A percentile compares a stretch with the other conserved stretches of the same genome.
phyloP scores from a whole-genome alignment of 2,113 vertebrate species.

The Melanotaenia duboulayi region DNA sequence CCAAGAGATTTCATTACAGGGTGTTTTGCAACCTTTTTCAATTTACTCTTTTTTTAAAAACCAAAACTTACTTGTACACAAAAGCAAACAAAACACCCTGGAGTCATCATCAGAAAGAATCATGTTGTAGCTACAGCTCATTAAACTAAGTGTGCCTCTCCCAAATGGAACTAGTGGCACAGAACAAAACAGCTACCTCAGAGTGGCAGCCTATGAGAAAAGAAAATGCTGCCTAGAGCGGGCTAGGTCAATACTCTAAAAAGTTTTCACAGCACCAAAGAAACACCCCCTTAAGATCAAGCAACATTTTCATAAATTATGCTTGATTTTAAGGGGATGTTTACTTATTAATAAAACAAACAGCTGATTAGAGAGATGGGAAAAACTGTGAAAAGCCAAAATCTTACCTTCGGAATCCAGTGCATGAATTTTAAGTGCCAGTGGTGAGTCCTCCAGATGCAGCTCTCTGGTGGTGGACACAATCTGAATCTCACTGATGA shows the following conservation, averaged over 20 bases:
- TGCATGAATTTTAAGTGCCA: constrained; percentile 91
- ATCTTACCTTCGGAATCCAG: constrained; percentile 94
- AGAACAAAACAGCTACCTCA: constrained; percentile 83
- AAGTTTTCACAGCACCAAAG: constrained; percentile 34
- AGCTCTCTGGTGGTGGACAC: constrained; percentile 96
- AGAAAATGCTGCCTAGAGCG: constrained; percentile 37
- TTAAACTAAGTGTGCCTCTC: constrained; percentile 63
- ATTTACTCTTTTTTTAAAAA: constrained; percentile 39
- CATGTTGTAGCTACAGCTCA: constrained; percentile 67
- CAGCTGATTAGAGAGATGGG: neutral
- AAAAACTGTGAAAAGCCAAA: neutral
- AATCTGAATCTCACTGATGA: constrained; percentile 91
- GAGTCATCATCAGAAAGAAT: constrained; percentile 62
- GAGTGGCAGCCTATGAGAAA: constrained; percentile 66
- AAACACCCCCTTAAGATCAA: too few relatives aligned
- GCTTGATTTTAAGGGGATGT: neutral
- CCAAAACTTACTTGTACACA: constrained; percentile 35
- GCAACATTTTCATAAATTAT: constrained; percentile 1
- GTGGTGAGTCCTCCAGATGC: constrained; percentile 94
- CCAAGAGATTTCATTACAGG: constrained; percentile 44
- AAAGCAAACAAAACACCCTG: constrained; percentile 58
- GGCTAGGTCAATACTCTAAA: constrained; percentile 35
- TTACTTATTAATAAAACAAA: constrained; percentile 9
- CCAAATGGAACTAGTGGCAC: constrained; percentile 73
- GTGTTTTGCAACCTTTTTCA: constrained; percentile 16